phyloP scores from a whole-genome alignment of 1,140 invertebrate species.

The Trypoxylus dichotomus region DNA sequence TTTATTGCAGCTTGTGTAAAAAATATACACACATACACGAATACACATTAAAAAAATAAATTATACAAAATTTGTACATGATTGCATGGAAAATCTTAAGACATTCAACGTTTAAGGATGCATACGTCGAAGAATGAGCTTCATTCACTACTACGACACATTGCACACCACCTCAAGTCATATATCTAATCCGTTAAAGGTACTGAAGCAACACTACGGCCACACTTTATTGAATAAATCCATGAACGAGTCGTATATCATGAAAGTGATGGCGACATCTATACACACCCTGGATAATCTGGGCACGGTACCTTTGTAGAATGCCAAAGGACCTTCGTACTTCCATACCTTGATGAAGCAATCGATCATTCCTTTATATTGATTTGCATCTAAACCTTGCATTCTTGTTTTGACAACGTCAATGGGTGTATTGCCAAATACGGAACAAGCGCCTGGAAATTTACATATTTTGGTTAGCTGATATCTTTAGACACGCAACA shows the following conservation, averaged over 20 bases:
- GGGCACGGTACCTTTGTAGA: constrained; percentile 98
- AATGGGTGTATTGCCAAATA: constrained; percentile 95
- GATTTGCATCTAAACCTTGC: constrained; percentile 94
- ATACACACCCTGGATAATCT: constrained; percentile 92
- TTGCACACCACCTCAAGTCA: too few species aligned
- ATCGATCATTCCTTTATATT: constrained; percentile 92
- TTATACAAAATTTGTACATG: not conserved
- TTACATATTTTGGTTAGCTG: too few species aligned
- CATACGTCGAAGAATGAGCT: too few species aligned
- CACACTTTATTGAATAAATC: constrained; percentile 89
- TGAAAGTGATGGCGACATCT: constrained; percentile 98
- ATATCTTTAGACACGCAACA: too few species aligned
- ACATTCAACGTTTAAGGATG: too few species aligned
- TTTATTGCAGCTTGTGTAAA: not conserved
- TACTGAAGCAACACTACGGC: constrained; percentile 46
- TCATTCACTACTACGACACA: too few species aligned
- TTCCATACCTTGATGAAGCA: constrained; percentile 88
- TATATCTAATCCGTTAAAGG: too few species aligned
- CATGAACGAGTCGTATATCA: constrained; percentile 95
- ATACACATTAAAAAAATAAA: not conserved
- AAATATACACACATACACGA: not conserved
- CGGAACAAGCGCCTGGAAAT: constrained; percentile 82
- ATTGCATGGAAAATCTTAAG: too few species aligned
- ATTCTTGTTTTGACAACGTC: constrained; percentile 99
- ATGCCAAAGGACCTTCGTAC: constrained; percentile 89